These are phyloP conservation scores for Propsilocerus akamusi DNA, from an alignment of 1,140 invertebrate species.

Conservation along the genomic window DNA sequence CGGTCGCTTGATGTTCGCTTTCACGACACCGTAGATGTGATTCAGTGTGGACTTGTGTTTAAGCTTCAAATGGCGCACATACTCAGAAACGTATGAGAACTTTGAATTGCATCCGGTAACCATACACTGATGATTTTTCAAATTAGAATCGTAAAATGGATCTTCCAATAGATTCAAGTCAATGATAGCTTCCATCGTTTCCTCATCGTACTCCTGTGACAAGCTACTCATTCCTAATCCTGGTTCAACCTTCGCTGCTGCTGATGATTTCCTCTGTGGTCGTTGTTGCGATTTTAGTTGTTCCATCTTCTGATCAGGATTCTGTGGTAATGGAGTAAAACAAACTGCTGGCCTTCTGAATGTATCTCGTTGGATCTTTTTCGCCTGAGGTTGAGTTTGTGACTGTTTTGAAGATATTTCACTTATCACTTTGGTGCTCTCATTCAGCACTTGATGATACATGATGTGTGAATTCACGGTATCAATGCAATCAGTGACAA, in stretches of 20 bases:
- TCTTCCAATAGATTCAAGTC: background rate
- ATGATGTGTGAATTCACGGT: background rate
- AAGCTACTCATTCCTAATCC: background rate
- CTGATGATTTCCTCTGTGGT: no score
- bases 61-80: background rate
- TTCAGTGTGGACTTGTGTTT: background rate
- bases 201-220: background rate
- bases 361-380: no score
- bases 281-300: no score
- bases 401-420: no score
- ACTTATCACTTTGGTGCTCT: no score
- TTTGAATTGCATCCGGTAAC: background rate
- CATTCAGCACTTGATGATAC: background rate
- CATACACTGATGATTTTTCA: background rate
- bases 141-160: background rate
- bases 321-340: no score
- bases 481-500: background rate
- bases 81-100: background rate
- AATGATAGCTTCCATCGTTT: background rate
- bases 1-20: background rate
- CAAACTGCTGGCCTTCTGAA: no score
- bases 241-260: no score
- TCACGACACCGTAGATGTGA: background rate
- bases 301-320: no score
- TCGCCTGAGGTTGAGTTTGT: no score